Conservation (phyloP, 2,113 vertebrate genomes). For the Scomber scombrus region DNA sequence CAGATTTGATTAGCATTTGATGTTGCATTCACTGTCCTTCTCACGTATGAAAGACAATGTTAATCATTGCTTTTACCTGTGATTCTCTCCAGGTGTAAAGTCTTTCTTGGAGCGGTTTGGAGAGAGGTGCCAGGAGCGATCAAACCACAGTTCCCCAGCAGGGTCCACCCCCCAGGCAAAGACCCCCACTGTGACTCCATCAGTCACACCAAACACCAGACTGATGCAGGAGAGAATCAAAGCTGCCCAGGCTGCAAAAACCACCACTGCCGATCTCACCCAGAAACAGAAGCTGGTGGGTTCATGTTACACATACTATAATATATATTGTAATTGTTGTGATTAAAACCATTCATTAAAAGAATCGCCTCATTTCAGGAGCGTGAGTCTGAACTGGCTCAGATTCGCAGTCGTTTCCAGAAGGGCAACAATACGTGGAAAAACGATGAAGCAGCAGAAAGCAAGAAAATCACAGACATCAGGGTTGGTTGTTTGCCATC, state of each 20-base stretch:
- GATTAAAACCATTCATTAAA: too few species aligned
- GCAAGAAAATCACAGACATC: slow-evolving; percentile 69
- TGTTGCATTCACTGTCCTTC: background rate
- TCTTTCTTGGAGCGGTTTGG: slow-evolving; percentile 95
- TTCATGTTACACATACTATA: background rate
- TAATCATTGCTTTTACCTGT: background rate
- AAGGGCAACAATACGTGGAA: slow-evolving; percentile 88
- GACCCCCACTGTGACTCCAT: slow-evolving; percentile 74
- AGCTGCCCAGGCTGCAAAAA: slow-evolving; percentile 83
- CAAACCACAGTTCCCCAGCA: slow-evolving; percentile 76
- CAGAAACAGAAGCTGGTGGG: slow-evolving; percentile 92
- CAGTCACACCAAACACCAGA: slow-evolving; percentile 88
- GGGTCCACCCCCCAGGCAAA: slow-evolving; percentile 62
- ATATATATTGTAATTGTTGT: background rate
- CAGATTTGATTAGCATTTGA: background rate
- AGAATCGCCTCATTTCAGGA: slow-evolving; percentile 83
- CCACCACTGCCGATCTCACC: slow-evolving; percentile 86
- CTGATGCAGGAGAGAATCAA: slow-evolving; percentile 90
- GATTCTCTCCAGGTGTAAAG: slow-evolving; percentile 85
- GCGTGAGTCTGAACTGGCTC: slow-evolving; percentile 91
- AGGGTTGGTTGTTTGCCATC: slow-evolving; percentile 65
- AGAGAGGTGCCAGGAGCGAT: slow-evolving; percentile 89
- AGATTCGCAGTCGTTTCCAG: slow-evolving; percentile 91
- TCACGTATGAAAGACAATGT: background rate
- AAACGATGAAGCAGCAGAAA: slow-evolving; percentile 68